These are phyloP conservation scores for Drosophila nr. perissopoda DNA, from an alignment of 2,888 invertebrate genomes.

Conservation along the genomic window DNA sequence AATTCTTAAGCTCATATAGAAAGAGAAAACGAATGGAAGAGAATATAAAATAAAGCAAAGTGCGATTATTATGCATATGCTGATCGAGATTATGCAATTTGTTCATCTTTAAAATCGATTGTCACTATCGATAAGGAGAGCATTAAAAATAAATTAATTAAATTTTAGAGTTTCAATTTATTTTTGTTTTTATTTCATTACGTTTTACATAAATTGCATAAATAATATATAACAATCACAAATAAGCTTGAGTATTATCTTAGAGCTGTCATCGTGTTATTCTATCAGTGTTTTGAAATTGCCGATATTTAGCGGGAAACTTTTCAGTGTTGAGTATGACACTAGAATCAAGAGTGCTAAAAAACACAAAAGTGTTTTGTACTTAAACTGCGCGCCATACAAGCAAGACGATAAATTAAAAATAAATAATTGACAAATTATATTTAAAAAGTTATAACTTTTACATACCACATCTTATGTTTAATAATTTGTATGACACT, in stretches of 20 bases:
- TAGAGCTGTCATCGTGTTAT: background rate
- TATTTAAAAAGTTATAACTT: background rate
- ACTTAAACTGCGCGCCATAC: background rate
- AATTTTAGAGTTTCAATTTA: background rate
- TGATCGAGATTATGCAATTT: background rate
- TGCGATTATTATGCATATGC: background rate
- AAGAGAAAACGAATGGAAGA: background rate
- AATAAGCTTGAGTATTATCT: background rate
- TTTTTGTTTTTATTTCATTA: background rate
- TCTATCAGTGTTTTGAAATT: background rate
- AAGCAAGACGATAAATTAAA: background rate
- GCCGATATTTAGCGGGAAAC: background rate
- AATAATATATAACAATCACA: background rate
- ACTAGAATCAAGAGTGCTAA: conserved; percentile 1
- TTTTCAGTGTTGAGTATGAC: conserved; percentile 2
- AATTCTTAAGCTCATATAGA: background rate
- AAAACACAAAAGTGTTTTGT: background rate
- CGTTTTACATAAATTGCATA: background rate
- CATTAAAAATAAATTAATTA: background rate
- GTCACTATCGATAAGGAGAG: background rate
- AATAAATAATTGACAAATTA: background rate
- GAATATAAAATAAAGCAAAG: background rate
- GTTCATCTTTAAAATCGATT: background rate
- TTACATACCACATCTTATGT: background rate
- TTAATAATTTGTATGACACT: background rate